phyloP scores from a whole-genome alignment of 2,888 invertebrate species.

The Lithophane leautieri region DNA sequence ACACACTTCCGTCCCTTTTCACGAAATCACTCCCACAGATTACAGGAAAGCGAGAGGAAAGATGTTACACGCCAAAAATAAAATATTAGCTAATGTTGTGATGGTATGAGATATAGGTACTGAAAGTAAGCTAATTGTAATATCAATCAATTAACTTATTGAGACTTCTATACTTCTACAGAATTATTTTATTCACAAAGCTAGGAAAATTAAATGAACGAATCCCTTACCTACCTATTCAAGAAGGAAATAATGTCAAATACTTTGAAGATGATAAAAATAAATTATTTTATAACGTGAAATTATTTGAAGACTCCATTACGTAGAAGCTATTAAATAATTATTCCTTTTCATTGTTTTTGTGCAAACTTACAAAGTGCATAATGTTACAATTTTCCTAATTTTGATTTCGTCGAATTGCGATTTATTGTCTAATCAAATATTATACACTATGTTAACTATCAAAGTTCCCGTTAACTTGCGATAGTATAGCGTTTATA shows the following conservation, averaged over 20 bases:
- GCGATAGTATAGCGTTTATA: no score
- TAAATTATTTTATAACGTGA: background rate
- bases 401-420: no score
- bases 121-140: no score
- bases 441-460: no score
- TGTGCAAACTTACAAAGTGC: background rate
- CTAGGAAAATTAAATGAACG: background rate
- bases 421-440: no score
- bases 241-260: background rate
- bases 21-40: no score
- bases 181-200: background rate
- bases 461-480: no score
- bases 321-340: no score
- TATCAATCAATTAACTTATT: background rate
- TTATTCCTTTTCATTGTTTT: background rate
- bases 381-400: background rate
- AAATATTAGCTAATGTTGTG: background rate
- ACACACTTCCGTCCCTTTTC: no score
- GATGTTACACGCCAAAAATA: background rate
- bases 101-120: background rate
- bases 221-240: background rate
- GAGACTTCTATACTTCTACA: background rate
- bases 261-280: background rate
- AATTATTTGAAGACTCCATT: background rate
- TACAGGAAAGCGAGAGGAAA: no score